These are phyloP conservation scores for Halocaridina rubra DNA, from an alignment of 2,888 invertebrate genomes.

Conservation along the genomic window DNA sequence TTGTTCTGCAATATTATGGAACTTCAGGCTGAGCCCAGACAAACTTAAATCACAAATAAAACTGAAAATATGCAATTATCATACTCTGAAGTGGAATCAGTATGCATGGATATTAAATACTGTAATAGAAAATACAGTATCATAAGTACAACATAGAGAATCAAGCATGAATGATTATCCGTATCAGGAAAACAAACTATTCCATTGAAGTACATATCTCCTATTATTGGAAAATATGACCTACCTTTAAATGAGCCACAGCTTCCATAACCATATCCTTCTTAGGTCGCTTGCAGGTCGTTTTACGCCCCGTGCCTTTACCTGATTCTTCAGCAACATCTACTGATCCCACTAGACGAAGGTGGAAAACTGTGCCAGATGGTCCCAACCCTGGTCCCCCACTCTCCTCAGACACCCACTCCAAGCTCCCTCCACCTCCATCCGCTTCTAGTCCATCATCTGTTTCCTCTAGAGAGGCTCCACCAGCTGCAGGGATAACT, in stretches of 20 bases:
- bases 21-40: no score
- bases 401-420: constrained; percentile 65
- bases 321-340: constrained; percentile 79
- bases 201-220: no score
- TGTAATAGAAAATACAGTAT: no score
- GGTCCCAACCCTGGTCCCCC: constrained; percentile 64
- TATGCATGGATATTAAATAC: no score
- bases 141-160: no score
- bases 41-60: no score
- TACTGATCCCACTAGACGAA: constrained; percentile 85
- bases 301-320: constrained; percentile 74
- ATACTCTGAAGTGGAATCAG: no score
- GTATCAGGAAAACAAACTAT: no score
- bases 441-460: constrained; percentile 16
- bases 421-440: constrained; percentile 52
- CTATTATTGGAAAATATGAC: no score
- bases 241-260: constrained; percentile 87
- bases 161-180: no score
- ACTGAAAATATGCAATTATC: no score
- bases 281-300: constrained; percentile 76
- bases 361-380: constrained; percentile 80
- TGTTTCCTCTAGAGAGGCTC: background rate
- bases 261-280: constrained; percentile 91
- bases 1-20: no score
- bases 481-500: constrained; percentile 42